Evolutionary conservation across 2,113 vertebrate genomes (phyloP), one percentile per base, ranked within the genome.

Genomic region (Clarias gariepinus): DNA sequence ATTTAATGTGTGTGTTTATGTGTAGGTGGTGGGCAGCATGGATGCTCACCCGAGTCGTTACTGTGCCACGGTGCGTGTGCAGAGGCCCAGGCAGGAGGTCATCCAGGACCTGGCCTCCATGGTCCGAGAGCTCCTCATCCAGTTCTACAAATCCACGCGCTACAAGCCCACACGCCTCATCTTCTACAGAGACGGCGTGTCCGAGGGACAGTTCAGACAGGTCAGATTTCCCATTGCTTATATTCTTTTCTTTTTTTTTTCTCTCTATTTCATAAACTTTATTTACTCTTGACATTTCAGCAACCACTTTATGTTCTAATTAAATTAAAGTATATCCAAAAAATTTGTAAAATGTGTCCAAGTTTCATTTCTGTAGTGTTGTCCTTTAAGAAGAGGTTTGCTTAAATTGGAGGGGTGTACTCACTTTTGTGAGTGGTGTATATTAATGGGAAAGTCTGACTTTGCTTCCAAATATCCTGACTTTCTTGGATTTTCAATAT

Each of bases 141-240:
- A 99, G 89, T 99, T 99, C 95, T 99, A 99, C 96, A 99, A 99
- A 88, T 99, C 98, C 2, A 99, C 98, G 9, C 96, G 98, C 19
- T 99, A 98, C 95, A 99, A 99, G 89, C 98, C 98, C 83, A 99
- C 98, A 0, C 91, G 97, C 0, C 98, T 99, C 93, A 99, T 99
- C 93, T 99, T 98, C 93, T 99, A 99, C 92, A 91, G 95, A 86
- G 94, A 94, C n/a, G 94, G 95, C 0, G 98, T 99, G 88, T 99
- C 98, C 19, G 98, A 99, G 91, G 98, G 98, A 76, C 98, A 99
- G 86, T 98, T 99, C 91, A 95, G 97, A 93, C 98, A 99, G 96
- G 98, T 98, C 83, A 74, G 87, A 12, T 19, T 13, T 81, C 36
- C 1, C 15, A 66, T 12, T 57, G 16, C 47, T 7, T 69, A 9